These are phyloP conservation scores for Brachionus plicatilis DNA, from an alignment of 1,140 invertebrate species.

Conservation along the genomic window DNA sequence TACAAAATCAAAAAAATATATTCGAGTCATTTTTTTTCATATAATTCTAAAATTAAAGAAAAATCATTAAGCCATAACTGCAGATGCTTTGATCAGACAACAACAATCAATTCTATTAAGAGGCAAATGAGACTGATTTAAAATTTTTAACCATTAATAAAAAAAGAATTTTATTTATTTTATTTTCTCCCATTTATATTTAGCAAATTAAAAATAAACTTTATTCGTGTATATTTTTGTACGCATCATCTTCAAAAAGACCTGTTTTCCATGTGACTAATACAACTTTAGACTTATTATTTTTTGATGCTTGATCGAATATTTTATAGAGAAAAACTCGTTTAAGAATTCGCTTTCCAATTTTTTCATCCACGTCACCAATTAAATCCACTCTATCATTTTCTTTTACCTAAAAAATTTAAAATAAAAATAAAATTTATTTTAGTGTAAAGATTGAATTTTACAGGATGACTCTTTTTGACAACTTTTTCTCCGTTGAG, in stretches of 20 bases:
- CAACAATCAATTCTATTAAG: neutral
- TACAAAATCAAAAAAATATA: neutral
- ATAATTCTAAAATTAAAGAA: neutral
- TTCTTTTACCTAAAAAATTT: neutral
- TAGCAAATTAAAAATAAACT: neutral
- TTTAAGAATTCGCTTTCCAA: neutral
- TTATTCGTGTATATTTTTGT: neutral
- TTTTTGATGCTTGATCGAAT: conserved; percentile 1
- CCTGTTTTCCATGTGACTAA: conserved; percentile 7
- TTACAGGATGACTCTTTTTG: conserved; percentile 25
- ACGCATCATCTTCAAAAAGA: conserved; percentile 25
- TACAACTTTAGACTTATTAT: conserved; percentile 29
- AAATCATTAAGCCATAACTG: neutral
- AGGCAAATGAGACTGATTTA: neutral
- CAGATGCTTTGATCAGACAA: neutral
- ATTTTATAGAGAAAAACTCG: conserved; percentile 18
- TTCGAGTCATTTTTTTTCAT: neutral
- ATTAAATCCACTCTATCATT: conserved; percentile 15
- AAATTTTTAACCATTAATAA: neutral
- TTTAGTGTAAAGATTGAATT: neutral
- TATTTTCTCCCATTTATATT: too few relatives aligned
- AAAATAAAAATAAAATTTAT: neutral
- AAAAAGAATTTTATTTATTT: too few relatives aligned
- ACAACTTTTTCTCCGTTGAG: conserved; percentile 32
- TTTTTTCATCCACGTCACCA: conserved; percentile 23